Base-by-base conservation (phyloP, 2,113 vertebrate species). In the Carassius auratus region DNA sequence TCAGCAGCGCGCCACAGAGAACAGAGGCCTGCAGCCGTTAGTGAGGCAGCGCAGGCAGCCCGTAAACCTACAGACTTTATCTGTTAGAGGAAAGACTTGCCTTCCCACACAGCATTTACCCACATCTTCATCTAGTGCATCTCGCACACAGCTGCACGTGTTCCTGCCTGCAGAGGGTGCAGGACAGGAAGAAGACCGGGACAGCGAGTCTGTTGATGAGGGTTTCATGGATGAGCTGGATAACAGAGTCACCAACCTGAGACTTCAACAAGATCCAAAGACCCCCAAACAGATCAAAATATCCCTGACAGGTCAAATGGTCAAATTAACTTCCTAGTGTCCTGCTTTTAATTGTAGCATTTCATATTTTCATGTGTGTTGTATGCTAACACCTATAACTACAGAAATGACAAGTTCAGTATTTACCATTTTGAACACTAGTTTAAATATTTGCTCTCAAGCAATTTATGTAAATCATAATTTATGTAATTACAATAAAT, bases 71-170 rank as follows among this genome's bases (percentile, higher is more conserved):
- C 92, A 92, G 76, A 77, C 87, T 42, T 86, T 95, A 78, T 90
- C 89, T 0, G 90, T 95, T 33, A 81, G 89, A 3, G 95, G 94
- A 66, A 92, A 76, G 30, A 91, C 91, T 0, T 94, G 93, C 79
- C 87, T 92, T 23, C 89, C 80, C 38, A 81, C 85, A 76, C 86
- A 74, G 0, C 88, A 88, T 2, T 57, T 81, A 0, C 3, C 85
- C 15, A 33, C 13, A 0, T 17, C 84, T 13, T 55, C 84, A 3
- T 36, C 84, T 2, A 61, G 85, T 52, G 75, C 81, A 0, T 52
- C 80, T 52, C 93, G 93, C 61, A 84, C 90, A 13, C 93, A 95
- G 88, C 90, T 95, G 5, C 95, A 96, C 0, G 89, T 95, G 48
- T 96, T 94, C 66, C 82, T 96, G 26, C 95, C 95, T 55, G 89